Percentiles rank a stretch among this genome's conserved stretches.
phyloP scores from a whole-genome alignment of 2,113 vertebrate species.

The Tupaia chinensis region DNA sequence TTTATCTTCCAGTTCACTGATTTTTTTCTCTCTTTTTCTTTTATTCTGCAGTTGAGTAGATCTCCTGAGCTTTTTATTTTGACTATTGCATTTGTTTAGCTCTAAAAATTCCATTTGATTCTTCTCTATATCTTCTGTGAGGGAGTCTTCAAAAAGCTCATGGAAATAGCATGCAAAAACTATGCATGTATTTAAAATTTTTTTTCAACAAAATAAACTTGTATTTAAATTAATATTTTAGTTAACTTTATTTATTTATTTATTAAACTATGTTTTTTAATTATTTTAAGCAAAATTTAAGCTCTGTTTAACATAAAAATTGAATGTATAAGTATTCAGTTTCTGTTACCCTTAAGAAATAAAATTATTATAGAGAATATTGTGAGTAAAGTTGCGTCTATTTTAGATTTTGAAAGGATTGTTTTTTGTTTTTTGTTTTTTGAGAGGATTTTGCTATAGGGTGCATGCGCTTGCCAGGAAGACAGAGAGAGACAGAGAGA shows the following conservation, averaged over 20 bases:
- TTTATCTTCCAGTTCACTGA: background rate
- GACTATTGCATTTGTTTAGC: background rate
- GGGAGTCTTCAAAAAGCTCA: too few species aligned
- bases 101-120: background rate
- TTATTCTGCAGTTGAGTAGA: background rate
- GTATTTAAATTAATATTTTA: too few species aligned
- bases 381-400: conserved; percentile 23
- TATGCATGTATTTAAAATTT: too few species aligned
- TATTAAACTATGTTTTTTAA: conserved; percentile 2
- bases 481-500: too few species aligned
- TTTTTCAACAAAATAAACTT: too few species aligned
- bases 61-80: background rate
- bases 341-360: conserved; percentile 17
- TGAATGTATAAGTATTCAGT: conserved; percentile 41
- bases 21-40: background rate
- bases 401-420: conserved; percentile 62
- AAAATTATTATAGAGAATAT: conserved; percentile 59
- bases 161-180: too few species aligned
- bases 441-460: too few species aligned
- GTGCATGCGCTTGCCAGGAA: too few species aligned
- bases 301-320: conserved; percentile 19
- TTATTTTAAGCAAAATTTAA: conserved; percentile 13
- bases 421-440: background rate
- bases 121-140: background rate
- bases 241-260: too few species aligned